A percentile compares a stretch with the other conserved stretches of the same genome.
Conservation (phyloP, 2,113 vertebrate genomes). For the Cephalopterus ornatus region DNA sequence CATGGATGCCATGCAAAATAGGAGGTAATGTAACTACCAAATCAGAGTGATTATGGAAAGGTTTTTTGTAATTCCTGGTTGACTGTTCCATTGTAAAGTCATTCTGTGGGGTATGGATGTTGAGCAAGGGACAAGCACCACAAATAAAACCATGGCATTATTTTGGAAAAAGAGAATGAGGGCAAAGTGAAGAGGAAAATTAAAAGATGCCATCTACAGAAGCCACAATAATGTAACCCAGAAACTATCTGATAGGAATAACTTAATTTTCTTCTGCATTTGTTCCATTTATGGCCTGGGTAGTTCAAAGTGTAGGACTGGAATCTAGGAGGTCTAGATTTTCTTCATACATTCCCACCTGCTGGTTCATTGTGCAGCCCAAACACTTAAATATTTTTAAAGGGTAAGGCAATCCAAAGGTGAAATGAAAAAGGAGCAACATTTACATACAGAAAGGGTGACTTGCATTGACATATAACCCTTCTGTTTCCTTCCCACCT, state of each 20-base stretch:
- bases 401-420: neutral
- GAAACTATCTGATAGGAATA: neutral
- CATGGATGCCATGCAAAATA: neutral
- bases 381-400: neutral
- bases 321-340: neutral
- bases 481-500: neutral
- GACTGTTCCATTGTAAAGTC: neutral
- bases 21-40: neutral
- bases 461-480: fast-evolving
- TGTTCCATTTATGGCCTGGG: neutral
- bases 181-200: neutral
- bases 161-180: neutral
- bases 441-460: neutral
- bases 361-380: neutral
- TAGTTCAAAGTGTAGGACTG: neutral
- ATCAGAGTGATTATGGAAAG: neutral
- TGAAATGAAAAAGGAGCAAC: neutral
- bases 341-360: neutral
- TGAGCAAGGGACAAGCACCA: neutral
- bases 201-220: neutral
- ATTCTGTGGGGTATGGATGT: fast-evolving
- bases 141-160: neutral
- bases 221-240: neutral
- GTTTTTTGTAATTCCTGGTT: neutral
- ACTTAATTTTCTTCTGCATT: neutral